Evolutionary conservation across 2,113 vertebrate genomes (phyloP), one percentile per base, ranked within the genome.

Genomic region (Gopherus flavomarginatus): DNA sequence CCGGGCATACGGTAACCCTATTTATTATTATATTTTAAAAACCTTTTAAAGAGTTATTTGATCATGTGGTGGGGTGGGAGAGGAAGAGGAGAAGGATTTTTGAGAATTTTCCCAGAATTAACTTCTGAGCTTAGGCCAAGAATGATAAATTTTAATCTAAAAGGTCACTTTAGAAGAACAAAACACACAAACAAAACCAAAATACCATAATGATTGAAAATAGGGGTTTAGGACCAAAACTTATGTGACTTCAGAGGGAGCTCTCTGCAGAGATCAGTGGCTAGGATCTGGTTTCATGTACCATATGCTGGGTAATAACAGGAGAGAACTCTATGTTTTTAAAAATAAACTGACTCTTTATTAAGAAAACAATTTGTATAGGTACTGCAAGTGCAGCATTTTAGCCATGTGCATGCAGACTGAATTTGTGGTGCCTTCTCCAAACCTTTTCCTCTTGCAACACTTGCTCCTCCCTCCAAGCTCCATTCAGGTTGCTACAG

Each of bases 401-500:
- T 16, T 42, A 94, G 26, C 53, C 79, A 22, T 8, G 3, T 49
- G 89, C 16, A 31, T 5, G 42, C 38, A 57, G 29, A 22, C 27
- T 2, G 26, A 10, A 0, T 2, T 80, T 27, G 53, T 84, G 11
- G 59, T 90, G 69, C 27, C 54, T 42, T 77, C 92, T 95, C 92
- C 78, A 72, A 11, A 50, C 90, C 29, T 0, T 0, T 85, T 95
- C 31, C 26, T 0, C 0, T 91, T 94, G 82, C 52, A 8, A 47
- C 42, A 21, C 0, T 0, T 77, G 86, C 56, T 44, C 0, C 0
- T 90, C 86, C 35, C 29, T 0, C 0, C 0, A 5, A 2, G 0
- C 84, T 81, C 11, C 2, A 0, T 4, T 1, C 16, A 50, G 56
- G 44, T 92, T 81, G 81, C 65, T 86, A 4, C 42, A 82, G n/a